Base-by-base conservation (phyloP, 1,140 invertebrate species). In the Eumeta japonica region DNA sequence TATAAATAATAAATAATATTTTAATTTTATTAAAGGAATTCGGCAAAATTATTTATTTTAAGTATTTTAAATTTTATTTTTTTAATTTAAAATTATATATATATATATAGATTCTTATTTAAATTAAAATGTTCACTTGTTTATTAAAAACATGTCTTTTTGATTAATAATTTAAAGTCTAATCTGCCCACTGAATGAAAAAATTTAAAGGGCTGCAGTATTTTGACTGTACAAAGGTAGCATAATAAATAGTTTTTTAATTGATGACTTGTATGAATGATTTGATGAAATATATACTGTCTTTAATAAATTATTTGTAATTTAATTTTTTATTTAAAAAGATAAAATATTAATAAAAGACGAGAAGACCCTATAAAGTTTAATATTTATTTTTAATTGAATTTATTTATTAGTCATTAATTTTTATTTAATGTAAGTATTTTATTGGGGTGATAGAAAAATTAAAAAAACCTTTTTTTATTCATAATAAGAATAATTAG, bases 101-200 rank as follows among this genome's bases (percentile, higher is more conserved):
- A n/a, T n/a, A n/a, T n/a, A n/a, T n/a, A n/a, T n/a, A n/a, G n/a
- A n/a, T n/a, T n/a, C n/a, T n/a, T n/a, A n/a, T n/a, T n/a, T n/a
- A n/a, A n/a, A n/a, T n/a, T n/a, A n/a, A n/a, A n/a, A n/a, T n/a
- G n/a, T 80, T 78, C 75, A 79, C 74, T 75, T 85, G 82, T 85
- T 85, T 86, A 85, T 55, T 78, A 86, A 86, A 86, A 86, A 86
- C 81, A 84, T 85, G 66, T 78, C 76, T 79, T 80, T 74, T 76
- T 68, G 78, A 60, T 44, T n/a, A 41, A 64, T 74, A 70, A 78
- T 83, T 66, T 74, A 76, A 81, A 70, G 73, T 84, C 66, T 60
- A 62, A 70, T 75, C 81, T 86, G 81, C 80, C 75, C 80, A 78
- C 73, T 82, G 81, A 78, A n/a, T n/a, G n/a, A n/a, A 55, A 54